A percentile compares a stretch with the other conserved stretches of the same genome.
phyloP scores from a whole-genome alignment of 2,797 vertebrate genomes.

The Rhinoraja longicauda region DNA sequence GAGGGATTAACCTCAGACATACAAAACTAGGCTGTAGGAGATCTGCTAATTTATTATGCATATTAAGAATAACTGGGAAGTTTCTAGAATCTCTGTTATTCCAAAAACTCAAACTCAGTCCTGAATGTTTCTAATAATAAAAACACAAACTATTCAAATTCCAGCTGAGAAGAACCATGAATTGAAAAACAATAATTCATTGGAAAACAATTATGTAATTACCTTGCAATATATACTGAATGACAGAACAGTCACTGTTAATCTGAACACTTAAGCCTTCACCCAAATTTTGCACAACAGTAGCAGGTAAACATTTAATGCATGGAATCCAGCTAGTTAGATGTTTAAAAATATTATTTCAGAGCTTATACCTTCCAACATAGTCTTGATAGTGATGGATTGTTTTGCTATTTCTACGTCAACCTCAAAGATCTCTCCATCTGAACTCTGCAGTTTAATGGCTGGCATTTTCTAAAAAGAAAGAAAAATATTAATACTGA shows the following conservation, averaged over 20 bases:
- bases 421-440: slow-evolving; percentile 40
- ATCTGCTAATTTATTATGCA: not conserved
- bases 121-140: not conserved
- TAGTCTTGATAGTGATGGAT: slow-evolving; percentile 40
- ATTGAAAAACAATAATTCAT: too few relatives aligned
- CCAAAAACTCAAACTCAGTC: not conserved
- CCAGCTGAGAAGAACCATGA: not conserved
- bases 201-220: not conserved
- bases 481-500: not conserved
- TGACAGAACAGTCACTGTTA: not conserved
- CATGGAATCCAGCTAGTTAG: not conserved
- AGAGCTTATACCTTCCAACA: slow-evolving; percentile 38
- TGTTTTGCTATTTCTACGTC: slow-evolving; percentile 41
- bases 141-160: not conserved
- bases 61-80: not conserved
- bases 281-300: not conserved
- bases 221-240: not conserved
- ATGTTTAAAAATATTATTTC: not conserved
- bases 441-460: slow-evolving; percentile 40
- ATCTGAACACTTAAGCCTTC: not conserved
- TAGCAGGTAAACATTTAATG: not conserved
- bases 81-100: not conserved
- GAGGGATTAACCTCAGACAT: not conserved
- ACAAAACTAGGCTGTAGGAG: not conserved
- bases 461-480: slow-evolving; percentile 34